Conservation (phyloP, 2,888 invertebrate species). For the Pseudococcus jackbeardsleyi region DNA sequence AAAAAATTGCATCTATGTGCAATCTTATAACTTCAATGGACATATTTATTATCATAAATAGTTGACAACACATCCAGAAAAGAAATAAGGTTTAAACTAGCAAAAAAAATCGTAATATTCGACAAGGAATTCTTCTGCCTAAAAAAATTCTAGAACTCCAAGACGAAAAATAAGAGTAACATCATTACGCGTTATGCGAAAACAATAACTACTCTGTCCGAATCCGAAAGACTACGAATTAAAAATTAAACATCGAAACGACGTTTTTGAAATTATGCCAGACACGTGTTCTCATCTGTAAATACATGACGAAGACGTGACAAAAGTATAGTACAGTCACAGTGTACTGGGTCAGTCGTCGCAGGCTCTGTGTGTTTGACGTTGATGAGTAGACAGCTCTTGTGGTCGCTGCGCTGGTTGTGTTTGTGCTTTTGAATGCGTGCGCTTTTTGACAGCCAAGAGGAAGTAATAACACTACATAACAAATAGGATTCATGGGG, state of each 20-base stretch:
- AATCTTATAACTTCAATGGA: too few species aligned
- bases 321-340: neutral
- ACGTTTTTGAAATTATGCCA: constrained; percentile 22
- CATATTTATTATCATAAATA: too few species aligned
- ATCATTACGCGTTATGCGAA: too few species aligned
- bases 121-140: too few species aligned
- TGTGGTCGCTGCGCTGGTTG: neutral
- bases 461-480: neutral
- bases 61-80: too few species aligned
- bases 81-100: too few species aligned
- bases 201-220: neutral
- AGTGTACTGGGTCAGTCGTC: neutral
- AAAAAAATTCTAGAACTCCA: too few species aligned
- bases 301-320: constrained; percentile 14
- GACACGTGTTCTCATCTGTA: neutral
- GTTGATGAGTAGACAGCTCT: constrained; percentile 15
- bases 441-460: neutral
- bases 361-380: neutral
- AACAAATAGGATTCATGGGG: too few species aligned
- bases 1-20: too few species aligned
- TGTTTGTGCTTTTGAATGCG: neutral
- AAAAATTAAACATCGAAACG: constrained; percentile 3
- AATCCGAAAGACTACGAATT: neutral
- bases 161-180: too few species aligned
- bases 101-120: too few species aligned